phyloP scores from a whole-genome alignment of 1,140 invertebrate genomes.

The Oryzaephilus surinamensis region DNA sequence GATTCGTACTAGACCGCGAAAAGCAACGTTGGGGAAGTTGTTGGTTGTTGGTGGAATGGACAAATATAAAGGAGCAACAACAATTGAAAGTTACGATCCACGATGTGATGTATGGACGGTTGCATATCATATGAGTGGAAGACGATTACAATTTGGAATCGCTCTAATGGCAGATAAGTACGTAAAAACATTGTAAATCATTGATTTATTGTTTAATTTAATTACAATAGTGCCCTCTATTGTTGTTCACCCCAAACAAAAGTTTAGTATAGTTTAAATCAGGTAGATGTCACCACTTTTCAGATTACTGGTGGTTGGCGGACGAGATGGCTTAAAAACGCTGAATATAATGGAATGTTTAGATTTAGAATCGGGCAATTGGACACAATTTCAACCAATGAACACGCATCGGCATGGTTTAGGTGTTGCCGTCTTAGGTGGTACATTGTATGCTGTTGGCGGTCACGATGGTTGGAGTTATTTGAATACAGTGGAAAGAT shows the following conservation, averaged over 20 bases:
- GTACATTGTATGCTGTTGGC: constrained; percentile 87
- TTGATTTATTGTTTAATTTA: too few relatives aligned
- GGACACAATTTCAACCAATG: constrained; percentile 77
- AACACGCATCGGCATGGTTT: constrained; percentile 84
- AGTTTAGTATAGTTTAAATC: too few relatives aligned
- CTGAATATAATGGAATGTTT: constrained; percentile 81
- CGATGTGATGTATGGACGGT: constrained; percentile 73
- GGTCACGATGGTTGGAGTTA: constrained; percentile 96
- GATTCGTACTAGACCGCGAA: constrained; percentile 72
- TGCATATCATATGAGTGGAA: constrained; percentile 66
- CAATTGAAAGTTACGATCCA: constrained; percentile 83
- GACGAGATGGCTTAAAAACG: constrained; percentile 88
- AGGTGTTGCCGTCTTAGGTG: constrained; percentile 76
- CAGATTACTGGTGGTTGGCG: constrained; percentile 57
- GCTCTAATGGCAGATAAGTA: constrained; percentile 77
- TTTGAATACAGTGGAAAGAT: constrained; percentile 82
- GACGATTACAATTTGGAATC: constrained; percentile 80
- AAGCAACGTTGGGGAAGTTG: constrained; percentile 79
- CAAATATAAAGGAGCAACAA: constrained; percentile 76
- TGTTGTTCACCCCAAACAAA: too few relatives aligned
- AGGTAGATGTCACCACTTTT: too few relatives aligned
- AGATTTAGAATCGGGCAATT: constrained; percentile 64
- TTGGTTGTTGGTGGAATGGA: constrained; percentile 88
- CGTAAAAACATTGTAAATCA: constrained; percentile 32
- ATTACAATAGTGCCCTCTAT: too few relatives aligned